These are phyloP conservation scores for Lasioglossum malachurum DNA, from an alignment of 2,888 invertebrate genomes.

Conservation along the genomic window DNA sequence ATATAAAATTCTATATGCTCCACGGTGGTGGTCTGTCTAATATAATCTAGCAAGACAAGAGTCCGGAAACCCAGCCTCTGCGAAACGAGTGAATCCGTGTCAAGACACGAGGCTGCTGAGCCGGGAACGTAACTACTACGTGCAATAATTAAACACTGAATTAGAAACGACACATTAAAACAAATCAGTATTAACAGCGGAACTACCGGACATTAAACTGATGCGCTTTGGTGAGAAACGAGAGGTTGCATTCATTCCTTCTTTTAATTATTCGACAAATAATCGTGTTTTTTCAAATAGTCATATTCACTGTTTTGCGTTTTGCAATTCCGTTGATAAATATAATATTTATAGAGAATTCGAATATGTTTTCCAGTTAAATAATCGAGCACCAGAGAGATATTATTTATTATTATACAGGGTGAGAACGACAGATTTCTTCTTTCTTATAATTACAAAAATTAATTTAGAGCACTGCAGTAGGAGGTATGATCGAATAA, in stretches of 20 bases:
- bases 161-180: not conserved
- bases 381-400: not conserved
- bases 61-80: not conserved
- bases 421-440: no score
- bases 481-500: not conserved
- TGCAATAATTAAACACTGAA: not conserved
- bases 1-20: conserved; percentile 46
- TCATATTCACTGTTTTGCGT: no score
- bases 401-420: no score
- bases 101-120: not conserved
- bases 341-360: not conserved
- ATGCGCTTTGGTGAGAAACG: not conserved
- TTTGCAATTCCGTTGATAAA: no score
- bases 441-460: no score
- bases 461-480: no score
- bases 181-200: not conserved
- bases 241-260: not conserved
- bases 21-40: conserved; percentile 5
- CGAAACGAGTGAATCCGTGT: not conserved
- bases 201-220: not conserved
- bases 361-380: not conserved
- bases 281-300: not conserved
- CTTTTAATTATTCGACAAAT: not conserved
- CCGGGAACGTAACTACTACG: not conserved
- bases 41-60: not conserved